Conservation (phyloP, 1,140 invertebrate species). For the Caerostris extrusa region DNA sequence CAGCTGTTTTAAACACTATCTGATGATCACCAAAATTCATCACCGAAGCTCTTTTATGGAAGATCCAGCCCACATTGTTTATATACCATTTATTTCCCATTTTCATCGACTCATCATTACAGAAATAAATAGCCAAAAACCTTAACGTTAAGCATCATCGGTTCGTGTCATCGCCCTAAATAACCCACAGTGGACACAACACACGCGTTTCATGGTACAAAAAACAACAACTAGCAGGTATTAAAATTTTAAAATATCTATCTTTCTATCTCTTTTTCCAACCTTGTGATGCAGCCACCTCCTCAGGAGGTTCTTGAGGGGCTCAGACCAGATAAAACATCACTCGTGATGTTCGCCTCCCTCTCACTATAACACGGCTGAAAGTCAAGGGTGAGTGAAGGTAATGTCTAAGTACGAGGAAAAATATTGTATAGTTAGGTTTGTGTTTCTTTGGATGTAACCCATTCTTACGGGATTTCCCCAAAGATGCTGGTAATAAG, state of each 20-base stretch:
- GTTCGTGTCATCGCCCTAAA: slow-evolving; percentile 66
- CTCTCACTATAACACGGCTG: neutral
- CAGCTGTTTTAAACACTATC: neutral
- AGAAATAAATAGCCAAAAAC: neutral
- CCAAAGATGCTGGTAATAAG: neutral
- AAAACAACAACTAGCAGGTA: neutral
- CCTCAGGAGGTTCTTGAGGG: neutral
- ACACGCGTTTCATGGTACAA: neutral
- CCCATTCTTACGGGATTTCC: slow-evolving; percentile 1
- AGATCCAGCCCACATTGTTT: slow-evolving; percentile 5
- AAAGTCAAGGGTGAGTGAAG: slow-evolving; percentile 18
- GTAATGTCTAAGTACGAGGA: neutral
- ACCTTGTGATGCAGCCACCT: slow-evolving; percentile 38
- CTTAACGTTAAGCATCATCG: neutral
- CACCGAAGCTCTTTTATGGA: neutral
- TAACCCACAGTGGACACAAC: slow-evolving; percentile 41
- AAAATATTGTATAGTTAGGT: slow-evolving; percentile 20
- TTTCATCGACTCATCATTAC: slow-evolving; percentile 31
- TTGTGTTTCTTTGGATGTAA: neutral
- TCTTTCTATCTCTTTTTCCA: slow-evolving; percentile 6
- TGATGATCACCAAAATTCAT: neutral
- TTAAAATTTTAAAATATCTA: slow-evolving; percentile 70
- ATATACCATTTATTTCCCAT: slow-evolving; percentile 36
- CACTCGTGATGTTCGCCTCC: slow-evolving; percentile 53
- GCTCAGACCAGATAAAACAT: neutral